Percentiles rank a stretch among this genome's conserved stretches.
Conservation (phyloP, 1,140 invertebrate species). For the Atta cephalotes region DNA sequence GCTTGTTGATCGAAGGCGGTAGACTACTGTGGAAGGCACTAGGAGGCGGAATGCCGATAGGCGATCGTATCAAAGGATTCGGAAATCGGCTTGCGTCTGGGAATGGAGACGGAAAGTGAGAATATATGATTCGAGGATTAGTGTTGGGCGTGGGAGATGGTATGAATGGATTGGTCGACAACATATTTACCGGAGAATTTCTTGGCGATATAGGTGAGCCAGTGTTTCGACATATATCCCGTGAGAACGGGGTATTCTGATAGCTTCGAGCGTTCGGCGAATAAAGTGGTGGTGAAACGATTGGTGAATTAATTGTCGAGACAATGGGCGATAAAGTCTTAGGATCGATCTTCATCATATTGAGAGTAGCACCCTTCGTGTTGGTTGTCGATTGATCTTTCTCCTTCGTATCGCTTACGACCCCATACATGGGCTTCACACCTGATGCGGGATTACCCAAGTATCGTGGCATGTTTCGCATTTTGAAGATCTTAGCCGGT, state of each 20-base stretch:
- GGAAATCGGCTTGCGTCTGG: slow-evolving; percentile 80
- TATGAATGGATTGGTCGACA: slow-evolving; percentile 87
- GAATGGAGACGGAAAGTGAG: slow-evolving; percentile 83
- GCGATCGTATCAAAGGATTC: slow-evolving; percentile 81
- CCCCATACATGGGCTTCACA: slow-evolving; percentile 88
- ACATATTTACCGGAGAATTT: slow-evolving; percentile 83
- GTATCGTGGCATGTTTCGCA: slow-evolving; percentile 87
- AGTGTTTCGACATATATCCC: slow-evolving; percentile 80
- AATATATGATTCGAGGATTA: slow-evolving; percentile 85
- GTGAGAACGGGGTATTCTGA: slow-evolving; percentile 79
- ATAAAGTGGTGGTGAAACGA: slow-evolving; percentile 85
- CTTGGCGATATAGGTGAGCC: slow-evolving; percentile 80
- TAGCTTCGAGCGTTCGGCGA: slow-evolving; percentile 84
- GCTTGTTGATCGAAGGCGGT: slow-evolving; percentile 84
- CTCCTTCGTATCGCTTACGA: slow-evolving; percentile 79
- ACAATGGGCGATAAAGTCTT: slow-evolving; percentile 88
- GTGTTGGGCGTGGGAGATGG: slow-evolving; percentile 87
- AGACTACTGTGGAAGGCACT: slow-evolving; percentile 85
- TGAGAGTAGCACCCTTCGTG: slow-evolving; percentile 72
- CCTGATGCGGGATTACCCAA: slow-evolving; percentile 88
- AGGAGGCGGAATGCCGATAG: slow-evolving; percentile 80
- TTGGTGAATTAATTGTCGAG: slow-evolving; percentile 77
- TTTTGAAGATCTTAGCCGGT: slow-evolving; percentile 88
- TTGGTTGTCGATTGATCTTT: slow-evolving; percentile 79
- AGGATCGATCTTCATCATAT: slow-evolving; percentile 88